Conservation (phyloP, 2,797 vertebrate species). For the Luscinia luscinia region DNA sequence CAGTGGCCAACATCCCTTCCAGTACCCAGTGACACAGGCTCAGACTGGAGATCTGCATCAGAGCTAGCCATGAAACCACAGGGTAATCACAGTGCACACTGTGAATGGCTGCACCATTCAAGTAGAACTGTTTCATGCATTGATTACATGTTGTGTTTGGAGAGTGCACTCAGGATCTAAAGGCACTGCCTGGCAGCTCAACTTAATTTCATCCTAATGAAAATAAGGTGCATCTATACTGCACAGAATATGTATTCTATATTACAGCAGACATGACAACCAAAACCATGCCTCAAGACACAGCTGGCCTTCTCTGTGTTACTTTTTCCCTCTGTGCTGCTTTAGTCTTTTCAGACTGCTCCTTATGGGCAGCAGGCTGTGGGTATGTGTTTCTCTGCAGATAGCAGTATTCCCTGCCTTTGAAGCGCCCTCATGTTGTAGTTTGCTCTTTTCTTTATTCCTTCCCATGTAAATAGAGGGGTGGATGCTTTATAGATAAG, state of each 20-base stretch:
- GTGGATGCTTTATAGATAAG: neutral
- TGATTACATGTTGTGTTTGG: neutral
- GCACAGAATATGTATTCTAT: too few species aligned
- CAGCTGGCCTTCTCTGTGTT: slow-evolving; percentile 1
- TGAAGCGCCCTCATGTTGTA: neutral
- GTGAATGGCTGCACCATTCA: neutral
- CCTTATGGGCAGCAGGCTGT: neutral
- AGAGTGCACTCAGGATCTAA: neutral
- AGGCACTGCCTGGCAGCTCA: neutral
- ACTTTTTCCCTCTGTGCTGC: neutral
- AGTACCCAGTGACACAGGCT: neutral
- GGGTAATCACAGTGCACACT: neutral
- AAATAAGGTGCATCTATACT: slow-evolving; percentile 22
- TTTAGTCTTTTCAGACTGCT: slow-evolving; percentile 20
- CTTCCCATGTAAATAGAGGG: neutral
- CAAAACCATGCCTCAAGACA: slow-evolving; percentile 15
- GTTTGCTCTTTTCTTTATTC: slow-evolving; percentile 22
- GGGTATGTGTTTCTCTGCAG: slow-evolving; percentile 21
- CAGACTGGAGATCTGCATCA: neutral
- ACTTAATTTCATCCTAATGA: slow-evolving; percentile 32
- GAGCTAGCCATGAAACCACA: neutral
- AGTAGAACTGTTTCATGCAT: neutral
- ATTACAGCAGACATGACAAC: neutral
- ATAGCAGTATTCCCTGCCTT: slow-evolving; percentile 13
- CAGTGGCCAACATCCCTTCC: neutral